Conservation (phyloP, 1,140 invertebrate species). For the Solen grandis region DNA sequence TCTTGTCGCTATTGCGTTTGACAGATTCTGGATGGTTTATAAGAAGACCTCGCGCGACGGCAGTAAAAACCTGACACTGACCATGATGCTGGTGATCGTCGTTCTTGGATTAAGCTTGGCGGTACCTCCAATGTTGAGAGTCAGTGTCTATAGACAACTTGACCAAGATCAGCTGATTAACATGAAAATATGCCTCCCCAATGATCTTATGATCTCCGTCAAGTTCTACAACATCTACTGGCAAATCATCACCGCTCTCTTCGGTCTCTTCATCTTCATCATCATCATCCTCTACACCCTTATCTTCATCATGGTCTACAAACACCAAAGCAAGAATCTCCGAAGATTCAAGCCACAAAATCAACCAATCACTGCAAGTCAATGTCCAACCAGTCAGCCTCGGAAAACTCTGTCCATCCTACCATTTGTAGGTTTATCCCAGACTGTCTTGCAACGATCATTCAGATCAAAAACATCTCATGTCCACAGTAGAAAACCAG, state of each 20-base stretch:
- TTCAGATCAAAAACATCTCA: too few relatives aligned
- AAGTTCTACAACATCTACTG: conserved; percentile 61
- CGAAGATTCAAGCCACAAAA: background rate
- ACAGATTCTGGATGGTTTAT: conserved; percentile 70
- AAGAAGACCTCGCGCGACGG: conserved; percentile 40
- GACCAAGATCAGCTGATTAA: conserved; percentile 28
- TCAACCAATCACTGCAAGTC: background rate
- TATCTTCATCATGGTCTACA: conserved; percentile 67
- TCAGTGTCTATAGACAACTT: conserved; percentile 60
- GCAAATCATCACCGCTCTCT: conserved; percentile 63
- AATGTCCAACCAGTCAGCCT: background rate
- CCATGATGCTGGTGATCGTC: conserved; percentile 57
- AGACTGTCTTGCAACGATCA: background rate
- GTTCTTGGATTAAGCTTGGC: conserved; percentile 56
- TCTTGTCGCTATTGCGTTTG: conserved; percentile 68
- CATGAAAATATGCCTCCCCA: conserved; percentile 62
- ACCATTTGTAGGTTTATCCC: conserved; percentile 3
- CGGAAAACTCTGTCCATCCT: background rate
- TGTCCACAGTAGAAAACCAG: too few relatives aligned
- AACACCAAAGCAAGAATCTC: conserved; percentile 33
- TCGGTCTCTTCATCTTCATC: conserved; percentile 60
- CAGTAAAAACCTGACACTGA: conserved; percentile 44
- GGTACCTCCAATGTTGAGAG: conserved; percentile 61
- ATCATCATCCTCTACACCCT: conserved; percentile 64
- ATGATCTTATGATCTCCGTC: conserved; percentile 50